Evolutionary conservation across 2,113 vertebrate genomes (phyloP).

Genomic region (Mesitornis unicolor): DNA sequence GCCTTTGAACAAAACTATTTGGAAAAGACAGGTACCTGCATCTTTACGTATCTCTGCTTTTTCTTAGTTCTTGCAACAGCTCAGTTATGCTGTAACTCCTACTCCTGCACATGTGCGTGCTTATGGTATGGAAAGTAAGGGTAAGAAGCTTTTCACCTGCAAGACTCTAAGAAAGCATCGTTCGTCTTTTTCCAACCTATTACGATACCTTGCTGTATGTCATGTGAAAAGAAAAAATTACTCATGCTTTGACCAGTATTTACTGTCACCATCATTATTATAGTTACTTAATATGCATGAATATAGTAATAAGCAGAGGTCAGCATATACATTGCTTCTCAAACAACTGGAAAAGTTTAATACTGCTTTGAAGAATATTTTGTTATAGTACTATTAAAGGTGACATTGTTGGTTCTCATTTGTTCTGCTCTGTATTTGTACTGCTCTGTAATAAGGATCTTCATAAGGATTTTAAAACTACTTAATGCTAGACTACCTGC

Average conservation of each 20-base stretch:
- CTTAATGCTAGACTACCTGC: background rate
- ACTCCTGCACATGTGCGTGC: background rate
- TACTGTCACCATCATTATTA: background rate
- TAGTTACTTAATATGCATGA: background rate
- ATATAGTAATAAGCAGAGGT: background rate
- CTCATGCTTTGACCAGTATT: background rate
- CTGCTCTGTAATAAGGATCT: background rate
- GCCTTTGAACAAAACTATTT: background rate
- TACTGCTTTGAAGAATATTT: slow-evolving; percentile 1
- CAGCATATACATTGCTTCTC: background rate
- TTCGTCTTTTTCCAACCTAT: background rate
- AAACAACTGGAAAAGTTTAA: background rate
- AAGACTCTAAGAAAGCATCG: background rate
- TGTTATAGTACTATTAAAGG: slow-evolving; percentile 28
- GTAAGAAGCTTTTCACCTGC: background rate
- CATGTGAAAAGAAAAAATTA: background rate
- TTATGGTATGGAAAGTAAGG: background rate
- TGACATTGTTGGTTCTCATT: background rate
- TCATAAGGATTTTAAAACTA: background rate
- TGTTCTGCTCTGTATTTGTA: background rate
- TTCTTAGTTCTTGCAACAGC: background rate
- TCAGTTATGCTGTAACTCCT: background rate
- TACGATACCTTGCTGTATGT: background rate
- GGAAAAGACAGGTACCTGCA: background rate
- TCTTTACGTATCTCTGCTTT: background rate